Evolutionary conservation across 2,888 invertebrate genomes (phyloP), one percentile per base, ranked within the genome.

Genomic region (Epirrita christyi): DNA sequence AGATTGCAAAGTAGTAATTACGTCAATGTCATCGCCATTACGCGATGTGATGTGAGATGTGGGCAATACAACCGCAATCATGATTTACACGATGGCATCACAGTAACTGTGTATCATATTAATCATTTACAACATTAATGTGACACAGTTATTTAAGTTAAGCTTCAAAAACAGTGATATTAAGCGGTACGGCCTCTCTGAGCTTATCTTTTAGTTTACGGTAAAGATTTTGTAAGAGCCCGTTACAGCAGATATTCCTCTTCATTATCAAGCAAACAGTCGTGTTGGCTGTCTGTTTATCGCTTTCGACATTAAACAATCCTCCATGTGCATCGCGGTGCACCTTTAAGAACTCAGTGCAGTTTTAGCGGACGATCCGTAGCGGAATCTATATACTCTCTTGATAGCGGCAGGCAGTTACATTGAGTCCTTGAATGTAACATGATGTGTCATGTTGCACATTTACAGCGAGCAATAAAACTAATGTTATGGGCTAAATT

Each of bases 51-150:
- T 54, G 55, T 46, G 48, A 40, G 53, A 58, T 60, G 59, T 43
- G 51, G 52, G 59, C 55, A 61, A 64, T 55, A 44, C 45, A 55
- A 62, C 63, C 62, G 57, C 62, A 54, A 49, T 63, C 59, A 56
- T 58, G 43, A 54, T 49, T 45, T 42, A 52, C 55, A 44, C 61
- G 63, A 63, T 63, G 59, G 59, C 59, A 54, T 58, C 51, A 60
- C 55, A 47, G 46, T 60, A 60, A 48, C 50, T 50, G 55, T 57
- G 55, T 59, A 55, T 44, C 41, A 9, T 36, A 46, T 52, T 49
- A 59, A 61, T 66, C 44, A 63, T 57, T 51, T 51, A 15, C 13
- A 60, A 49, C 42, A 44, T 52, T 46, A 51, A 46, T 40, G 54
- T 32, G 61, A 59, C 51, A 58, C 48, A 38, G 32, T 57, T 40